These are phyloP conservation scores for Polymixis lichenea DNA, from an alignment of 2,888 invertebrate genomes.

Conservation along the genomic window DNA sequence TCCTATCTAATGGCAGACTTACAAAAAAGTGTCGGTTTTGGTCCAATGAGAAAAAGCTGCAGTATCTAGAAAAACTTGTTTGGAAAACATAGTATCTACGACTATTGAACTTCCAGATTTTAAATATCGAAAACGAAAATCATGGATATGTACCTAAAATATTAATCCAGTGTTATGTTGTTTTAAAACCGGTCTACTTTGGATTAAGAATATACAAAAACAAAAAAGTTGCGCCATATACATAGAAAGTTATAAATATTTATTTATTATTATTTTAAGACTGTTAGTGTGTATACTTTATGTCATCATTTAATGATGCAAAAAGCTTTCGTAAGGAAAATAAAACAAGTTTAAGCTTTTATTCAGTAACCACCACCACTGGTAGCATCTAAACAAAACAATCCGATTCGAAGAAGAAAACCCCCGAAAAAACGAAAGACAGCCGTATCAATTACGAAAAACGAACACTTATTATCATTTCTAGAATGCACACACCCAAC, in stretches of 20 bases:
- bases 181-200: not conserved
- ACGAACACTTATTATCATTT: not conserved
- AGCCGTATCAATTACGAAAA: not conserved
- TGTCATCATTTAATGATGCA: not conserved
- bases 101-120: not conserved
- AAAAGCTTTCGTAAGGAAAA: not conserved
- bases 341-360: not conserved
- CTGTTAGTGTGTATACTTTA: too few species aligned
- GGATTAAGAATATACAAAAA: too few species aligned
- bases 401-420: not conserved
- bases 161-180: too few species aligned
- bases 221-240: not conserved
- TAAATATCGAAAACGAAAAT: not conserved
- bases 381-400: not conserved
- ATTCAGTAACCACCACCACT: not conserved
- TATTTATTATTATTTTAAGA: too few species aligned
- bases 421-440: not conserved
- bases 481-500: slow-evolving; percentile 34
- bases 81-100: not conserved
- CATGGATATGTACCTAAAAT: not conserved
- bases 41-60: slow-evolving; percentile 47
- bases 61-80: slow-evolving; percentile 26
- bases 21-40: slow-evolving; percentile 56
- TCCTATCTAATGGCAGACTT: slow-evolving; percentile 59
- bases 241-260: not conserved